A percentile compares a stretch with the other conserved stretches of the same genome.
Conservation (phyloP, 2,113 vertebrate genomes). For the Poecilia latipinna region DNA sequence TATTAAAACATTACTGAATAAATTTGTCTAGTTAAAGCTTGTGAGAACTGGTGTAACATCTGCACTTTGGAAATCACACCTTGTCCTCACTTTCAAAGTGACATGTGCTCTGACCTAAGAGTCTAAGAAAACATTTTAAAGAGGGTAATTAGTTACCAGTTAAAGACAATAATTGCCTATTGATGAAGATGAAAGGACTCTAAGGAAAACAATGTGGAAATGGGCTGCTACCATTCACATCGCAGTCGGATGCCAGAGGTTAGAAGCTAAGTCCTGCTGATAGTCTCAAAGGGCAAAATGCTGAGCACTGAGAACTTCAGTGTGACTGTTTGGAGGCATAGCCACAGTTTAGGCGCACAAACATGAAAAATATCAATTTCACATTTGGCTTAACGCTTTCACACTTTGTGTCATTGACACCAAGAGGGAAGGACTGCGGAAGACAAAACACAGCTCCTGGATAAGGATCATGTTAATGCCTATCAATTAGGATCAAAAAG, state of each 20-base stretch:
- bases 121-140: constrained; percentile 58
- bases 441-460: constrained; percentile 79
- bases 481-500: constrained; percentile 83
- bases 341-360: constrained; percentile 69
- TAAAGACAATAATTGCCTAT: constrained; percentile 56
- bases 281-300: constrained; percentile 70
- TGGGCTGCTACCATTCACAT: constrained; percentile 72
- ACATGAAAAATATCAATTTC: constrained; percentile 81
- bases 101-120: constrained; percentile 31
- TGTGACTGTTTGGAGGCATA: constrained; percentile 59
- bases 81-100: constrained; percentile 19
- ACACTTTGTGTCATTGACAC: constrained; percentile 79
- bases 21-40: constrained; percentile 12
- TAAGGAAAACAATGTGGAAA: constrained; percentile 65
- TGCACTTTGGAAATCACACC: constrained; percentile 27
- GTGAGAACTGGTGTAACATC: constrained; percentile 1
- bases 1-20: neutral
- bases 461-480: constrained; percentile 80
- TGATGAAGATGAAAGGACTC: constrained; percentile 64
- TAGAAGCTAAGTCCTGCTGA: constrained; percentile 76
- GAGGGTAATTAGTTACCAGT: constrained; percentile 67
- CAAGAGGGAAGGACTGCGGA: constrained; percentile 69
- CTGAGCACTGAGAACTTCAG: constrained; percentile 56
- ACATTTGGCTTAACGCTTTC: constrained; percentile 81
- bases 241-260: constrained; percentile 69